Percentiles rank a stretch among this genome's conserved stretches.
phyloP scores from a whole-genome alignment of 2,113 vertebrate genomes.

The Glaucomys volans region DNA sequence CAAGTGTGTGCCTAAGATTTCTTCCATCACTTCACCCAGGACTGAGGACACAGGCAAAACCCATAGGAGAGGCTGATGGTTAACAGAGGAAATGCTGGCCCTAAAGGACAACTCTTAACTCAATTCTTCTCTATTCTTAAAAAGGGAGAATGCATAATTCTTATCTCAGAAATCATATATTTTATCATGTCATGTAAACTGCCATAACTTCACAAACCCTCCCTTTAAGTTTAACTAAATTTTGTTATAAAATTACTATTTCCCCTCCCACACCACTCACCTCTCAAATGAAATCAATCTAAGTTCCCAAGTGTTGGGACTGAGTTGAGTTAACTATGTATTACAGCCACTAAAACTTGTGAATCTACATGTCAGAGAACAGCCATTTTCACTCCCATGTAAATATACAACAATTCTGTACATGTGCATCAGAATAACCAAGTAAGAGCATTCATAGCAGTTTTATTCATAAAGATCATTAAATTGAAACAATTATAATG shows the following conservation, averaged over 20 bases:
- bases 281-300: not conserved
- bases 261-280: not conserved
- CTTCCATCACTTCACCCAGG: not conserved
- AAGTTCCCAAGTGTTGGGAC: not conserved
- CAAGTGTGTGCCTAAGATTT: not conserved
- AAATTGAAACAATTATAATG: not conserved
- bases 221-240: not conserved
- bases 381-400: not conserved
- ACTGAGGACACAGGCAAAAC: not conserved
- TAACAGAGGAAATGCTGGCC: not conserved
- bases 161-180: not conserved
- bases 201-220: not conserved
- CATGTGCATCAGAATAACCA: not conserved
- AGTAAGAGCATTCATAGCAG: not conserved
- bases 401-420: not conserved
- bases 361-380: not conserved
- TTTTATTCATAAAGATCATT: not conserved
- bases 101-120: not conserved
- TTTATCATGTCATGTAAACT: not conserved
- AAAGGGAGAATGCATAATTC: not conserved
- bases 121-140: not conserved
- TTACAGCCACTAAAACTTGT: not conserved
- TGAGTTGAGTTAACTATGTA: not conserved
- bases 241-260: slow-evolving; percentile 7
- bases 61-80: not conserved